A percentile compares a stretch with the other conserved stretches of the same genome.
Conservation (phyloP, 2,888 invertebrate species). For the Chrysina gloriosa region DNA sequence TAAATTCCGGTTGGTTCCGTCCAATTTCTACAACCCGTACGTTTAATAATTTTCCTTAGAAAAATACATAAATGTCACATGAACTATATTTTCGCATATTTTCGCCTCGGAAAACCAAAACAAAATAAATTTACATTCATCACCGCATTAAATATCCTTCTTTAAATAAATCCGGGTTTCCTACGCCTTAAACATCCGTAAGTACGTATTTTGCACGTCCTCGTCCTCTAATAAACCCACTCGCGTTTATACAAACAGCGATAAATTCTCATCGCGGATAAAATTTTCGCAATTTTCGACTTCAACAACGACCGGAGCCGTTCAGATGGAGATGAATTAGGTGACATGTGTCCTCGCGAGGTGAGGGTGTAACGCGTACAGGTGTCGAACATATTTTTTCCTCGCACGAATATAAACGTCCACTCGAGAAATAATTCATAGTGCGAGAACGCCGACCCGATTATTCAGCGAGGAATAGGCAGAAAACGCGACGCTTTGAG, state of each 20-base stretch:
- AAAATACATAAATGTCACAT: too few species aligned
- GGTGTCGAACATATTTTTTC: neutral
- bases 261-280: constrained; percentile 5
- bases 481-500: constrained; percentile 39
- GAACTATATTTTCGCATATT: neutral
- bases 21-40: too few species aligned
- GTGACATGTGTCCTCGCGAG: neutral
- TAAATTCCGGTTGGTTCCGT: too few species aligned
- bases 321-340: neutral
- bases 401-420: neutral
- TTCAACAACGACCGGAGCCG: neutral
- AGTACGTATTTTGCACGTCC: neutral
- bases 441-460: neutral
- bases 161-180: neutral
- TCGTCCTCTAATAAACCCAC: constrained; percentile 11
- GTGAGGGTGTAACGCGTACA: neutral
- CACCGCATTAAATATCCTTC: neutral
- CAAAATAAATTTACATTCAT: constrained; percentile 1
- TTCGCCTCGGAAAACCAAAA: neutral
- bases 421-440: neutral
- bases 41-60: too few species aligned
- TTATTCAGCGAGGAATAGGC: constrained; percentile 1
- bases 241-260: neutral
- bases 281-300: neutral
- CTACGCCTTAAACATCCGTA: neutral